These are phyloP conservation scores for Philopotamus ludificatus DNA, from an alignment of 1,140 invertebrate genomes.

Conservation along the genomic window DNA sequence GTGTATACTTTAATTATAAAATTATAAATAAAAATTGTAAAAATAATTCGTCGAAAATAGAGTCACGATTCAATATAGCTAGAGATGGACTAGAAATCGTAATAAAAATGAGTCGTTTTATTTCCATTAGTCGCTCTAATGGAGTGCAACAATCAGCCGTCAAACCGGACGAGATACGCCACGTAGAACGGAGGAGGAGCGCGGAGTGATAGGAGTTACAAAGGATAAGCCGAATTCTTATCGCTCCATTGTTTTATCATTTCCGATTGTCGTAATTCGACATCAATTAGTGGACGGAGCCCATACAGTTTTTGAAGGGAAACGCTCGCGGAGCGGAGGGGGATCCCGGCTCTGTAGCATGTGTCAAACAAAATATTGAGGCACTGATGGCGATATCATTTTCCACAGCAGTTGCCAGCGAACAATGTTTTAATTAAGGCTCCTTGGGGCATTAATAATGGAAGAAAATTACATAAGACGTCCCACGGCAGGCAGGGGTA, in stretches of 20 bases:
- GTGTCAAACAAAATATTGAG: conserved; percentile 34
- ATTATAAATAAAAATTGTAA: too few species aligned
- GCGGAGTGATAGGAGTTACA: not conserved
- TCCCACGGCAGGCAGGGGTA: conserved; percentile 16
- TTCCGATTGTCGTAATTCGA: conserved; percentile 7
- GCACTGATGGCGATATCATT: conserved; percentile 34
- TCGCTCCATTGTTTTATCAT: not conserved
- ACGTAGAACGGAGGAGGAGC: not conserved
- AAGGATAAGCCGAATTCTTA: not conserved
- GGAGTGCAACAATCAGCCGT: conserved; percentile 37
- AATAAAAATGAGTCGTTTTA: conserved; percentile 37
- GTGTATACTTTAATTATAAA: too few species aligned
- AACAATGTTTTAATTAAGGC: conserved; percentile 34
- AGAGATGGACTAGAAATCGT: not conserved
- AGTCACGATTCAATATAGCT: not conserved
- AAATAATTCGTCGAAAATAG: not conserved
- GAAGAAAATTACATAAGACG: conserved; percentile 31
- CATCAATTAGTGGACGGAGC: conserved; percentile 1
- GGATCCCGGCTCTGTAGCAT: conserved; percentile 12
- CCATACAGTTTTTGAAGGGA: conserved; percentile 6
- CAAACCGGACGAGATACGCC: conserved; percentile 2
- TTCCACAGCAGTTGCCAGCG: conserved; percentile 30
- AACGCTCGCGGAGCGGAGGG: not conserved
- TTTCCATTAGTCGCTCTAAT: conserved; percentile 38
- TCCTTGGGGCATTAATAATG: conserved; percentile 33